These are phyloP conservation scores for Hetaerina americana DNA, from an alignment of 1,140 invertebrate species.

Conservation along the genomic window DNA sequence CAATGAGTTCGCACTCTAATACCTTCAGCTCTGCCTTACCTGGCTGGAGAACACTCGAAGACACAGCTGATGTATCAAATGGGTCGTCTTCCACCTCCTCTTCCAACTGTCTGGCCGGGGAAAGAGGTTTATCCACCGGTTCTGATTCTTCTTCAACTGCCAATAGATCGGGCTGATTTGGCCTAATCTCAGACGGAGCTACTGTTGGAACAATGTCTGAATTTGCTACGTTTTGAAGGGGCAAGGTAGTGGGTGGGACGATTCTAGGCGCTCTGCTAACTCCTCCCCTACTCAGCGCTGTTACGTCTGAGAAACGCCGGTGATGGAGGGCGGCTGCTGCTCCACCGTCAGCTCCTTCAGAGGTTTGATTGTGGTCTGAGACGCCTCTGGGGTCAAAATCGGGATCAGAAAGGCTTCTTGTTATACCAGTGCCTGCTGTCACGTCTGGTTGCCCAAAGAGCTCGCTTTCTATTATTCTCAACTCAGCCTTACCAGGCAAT, in stretches of 20 bases:
- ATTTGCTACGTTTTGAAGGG: not conserved
- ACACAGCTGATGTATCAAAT: not conserved
- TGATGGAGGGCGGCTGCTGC: not conserved
- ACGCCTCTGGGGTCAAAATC: conserved; percentile 43
- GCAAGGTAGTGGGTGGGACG: not conserved
- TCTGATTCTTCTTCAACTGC: not conserved
- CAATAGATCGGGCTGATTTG: conserved; percentile 1
- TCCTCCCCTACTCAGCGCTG: conserved; percentile 11
- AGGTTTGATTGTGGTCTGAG: too few species aligned
- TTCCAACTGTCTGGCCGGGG: not conserved
- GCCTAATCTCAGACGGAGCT: not conserved
- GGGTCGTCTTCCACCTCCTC: not conserved
- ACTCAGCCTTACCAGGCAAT: conserved; percentile 18
- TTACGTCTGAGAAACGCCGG: not conserved
- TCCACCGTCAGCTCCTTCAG: conserved; percentile 32
- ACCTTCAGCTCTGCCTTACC: conserved; percentile 59
- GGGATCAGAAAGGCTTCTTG: conserved; percentile 38
- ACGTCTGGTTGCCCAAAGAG: not conserved
- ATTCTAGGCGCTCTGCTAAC: conserved; percentile 2
- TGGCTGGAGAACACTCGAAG: conserved; percentile 34
- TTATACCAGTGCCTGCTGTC: not conserved
- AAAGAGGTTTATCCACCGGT: not conserved
- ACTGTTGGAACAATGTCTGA: not conserved
- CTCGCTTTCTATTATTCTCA: conserved; percentile 19
- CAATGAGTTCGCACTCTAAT: conserved; percentile 50